Evolutionary conservation across 2,797 vertebrate species (phyloP), one percentile per base, ranked within the genome.

Genomic region (Hippoglossus hippoglossus): DNA sequence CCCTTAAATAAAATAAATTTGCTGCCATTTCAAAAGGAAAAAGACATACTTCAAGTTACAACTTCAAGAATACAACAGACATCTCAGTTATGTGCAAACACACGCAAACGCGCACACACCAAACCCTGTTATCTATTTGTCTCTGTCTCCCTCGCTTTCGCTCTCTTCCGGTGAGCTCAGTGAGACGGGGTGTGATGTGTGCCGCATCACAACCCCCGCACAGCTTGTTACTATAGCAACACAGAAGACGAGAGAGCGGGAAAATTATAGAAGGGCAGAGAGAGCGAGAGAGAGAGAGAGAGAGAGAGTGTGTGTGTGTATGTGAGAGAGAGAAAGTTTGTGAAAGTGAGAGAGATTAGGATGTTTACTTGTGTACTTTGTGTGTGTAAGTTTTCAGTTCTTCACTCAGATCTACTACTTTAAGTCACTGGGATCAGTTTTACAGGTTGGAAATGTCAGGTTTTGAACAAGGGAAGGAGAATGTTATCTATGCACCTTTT

Each of bases 201-300:
- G 89, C 84, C 19, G 80, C 78, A 90, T 89, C 89, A 66, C 89
- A 75, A 84, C 90, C 87, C 89, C 90, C 86, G 74, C 92, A 88
- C 86, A 54, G 87, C 88, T 81, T 86, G 92, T 93, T 92, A 85
- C 93, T 86, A 94, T 87, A 67, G 90, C 88, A 93, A 93, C 90
- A 81, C 60, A 67, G 79, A 72, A 83, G 87, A 83, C 67, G 54
- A 26, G 81, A 83, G 80, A 60, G 67, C 57, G 54, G 80, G 63
- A 69, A 85, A 82, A 81, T 85, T 67, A 82, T 41, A 77, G 81
- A 85, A 78, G 82, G 77, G 75, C 77, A 71, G 81, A 82, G 76
- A 71, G 50, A 68, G 63, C 72, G 66, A 62, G 57, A 71, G 59
- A 67, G 58, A 49, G 46, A 71, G 50, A 68, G 63, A 73, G 66